These are phyloP conservation scores for Hypomecis punctinalis DNA, from an alignment of 2,888 invertebrate genomes.

Conservation along the genomic window DNA sequence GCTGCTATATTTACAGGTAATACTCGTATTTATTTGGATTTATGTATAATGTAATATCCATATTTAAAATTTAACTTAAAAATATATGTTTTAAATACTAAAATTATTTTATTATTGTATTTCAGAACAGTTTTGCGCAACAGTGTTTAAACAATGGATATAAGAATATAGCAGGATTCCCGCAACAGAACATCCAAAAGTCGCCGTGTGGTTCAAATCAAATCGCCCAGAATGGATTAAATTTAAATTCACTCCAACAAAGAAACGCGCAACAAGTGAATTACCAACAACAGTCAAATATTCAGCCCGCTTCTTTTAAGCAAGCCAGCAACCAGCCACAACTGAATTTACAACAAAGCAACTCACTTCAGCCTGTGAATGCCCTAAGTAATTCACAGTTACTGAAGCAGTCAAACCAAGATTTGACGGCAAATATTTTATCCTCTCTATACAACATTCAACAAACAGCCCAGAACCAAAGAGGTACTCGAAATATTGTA, in stretches of 20 bases:
- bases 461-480: slow-evolving; percentile 30
- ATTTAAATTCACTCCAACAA: slow-evolving; percentile 38
- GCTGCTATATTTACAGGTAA: slow-evolving; percentile 55
- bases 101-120: slow-evolving; percentile 3
- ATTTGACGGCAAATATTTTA: slow-evolving; percentile 34
- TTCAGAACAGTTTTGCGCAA: slow-evolving; percentile 33
- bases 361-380: slow-evolving; percentile 36
- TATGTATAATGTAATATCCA: background rate
- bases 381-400: slow-evolving; percentile 26
- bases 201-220: slow-evolving; percentile 13
- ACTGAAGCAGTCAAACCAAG: slow-evolving; percentile 31
- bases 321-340: slow-evolving; percentile 34
- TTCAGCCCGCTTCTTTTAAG: slow-evolving; percentile 39
- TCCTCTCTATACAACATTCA: slow-evolving; percentile 32
- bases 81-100: background rate
- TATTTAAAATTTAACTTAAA: background rate
- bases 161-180: slow-evolving; percentile 20
- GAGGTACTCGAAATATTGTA: slow-evolving; percentile 7
- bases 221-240: slow-evolving; percentile 25
- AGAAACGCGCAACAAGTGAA: slow-evolving; percentile 39
- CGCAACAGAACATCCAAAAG: slow-evolving; percentile 18
- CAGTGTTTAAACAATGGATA: slow-evolving; percentile 28
- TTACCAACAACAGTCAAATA: slow-evolving; percentile 51
- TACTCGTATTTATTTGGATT: background rate
- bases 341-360: slow-evolving; percentile 18